Conservation (phyloP, 1,140 invertebrate species). For the Cyrtorhinus lividipennis region DNA sequence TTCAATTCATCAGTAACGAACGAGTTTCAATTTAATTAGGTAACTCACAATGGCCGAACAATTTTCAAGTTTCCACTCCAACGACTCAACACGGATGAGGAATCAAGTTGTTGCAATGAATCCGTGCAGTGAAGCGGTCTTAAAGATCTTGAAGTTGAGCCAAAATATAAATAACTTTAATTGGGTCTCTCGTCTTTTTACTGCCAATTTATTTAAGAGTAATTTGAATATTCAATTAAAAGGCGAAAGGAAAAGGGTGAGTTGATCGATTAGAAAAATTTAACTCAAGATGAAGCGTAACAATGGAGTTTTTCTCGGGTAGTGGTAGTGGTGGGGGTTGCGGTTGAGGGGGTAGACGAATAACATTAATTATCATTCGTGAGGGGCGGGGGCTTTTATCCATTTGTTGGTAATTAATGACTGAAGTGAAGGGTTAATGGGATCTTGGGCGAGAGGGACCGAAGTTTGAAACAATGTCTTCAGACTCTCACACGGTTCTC, state of each 20-base stretch:
- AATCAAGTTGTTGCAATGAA: too few relatives aligned
- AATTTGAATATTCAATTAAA: conserved; percentile 6
- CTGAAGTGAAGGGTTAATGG: conserved; percentile 9
- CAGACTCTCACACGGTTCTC: background rate
- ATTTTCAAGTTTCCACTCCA: too few relatives aligned
- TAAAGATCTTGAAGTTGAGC: background rate
- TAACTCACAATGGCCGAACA: too few relatives aligned
- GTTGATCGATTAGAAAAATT: conserved; percentile 8
- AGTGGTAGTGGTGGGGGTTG: background rate
- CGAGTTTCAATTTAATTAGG: too few relatives aligned
- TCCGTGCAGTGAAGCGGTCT: too few relatives aligned
- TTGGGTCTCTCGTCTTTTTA: background rate
- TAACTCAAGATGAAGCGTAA: background rate
- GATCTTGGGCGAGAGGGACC: background rate
- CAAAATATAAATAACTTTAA: background rate
- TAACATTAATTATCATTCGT: conserved; percentile 9
- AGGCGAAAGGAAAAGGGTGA: background rate
- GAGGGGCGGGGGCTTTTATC: conserved; percentile 2
- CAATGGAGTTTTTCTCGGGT: background rate
- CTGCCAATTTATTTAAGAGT: background rate
- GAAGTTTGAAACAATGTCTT: conserved; percentile 8
- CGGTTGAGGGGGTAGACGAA: background rate
- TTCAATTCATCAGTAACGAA: too few relatives aligned
- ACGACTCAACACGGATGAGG: too few relatives aligned
- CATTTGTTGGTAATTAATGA: conserved; percentile 10